Percentiles rank a stretch among this genome's conserved stretches.
Conservation (phyloP, 2,797 vertebrate genomes). For the Urosaurus nigricauda region DNA sequence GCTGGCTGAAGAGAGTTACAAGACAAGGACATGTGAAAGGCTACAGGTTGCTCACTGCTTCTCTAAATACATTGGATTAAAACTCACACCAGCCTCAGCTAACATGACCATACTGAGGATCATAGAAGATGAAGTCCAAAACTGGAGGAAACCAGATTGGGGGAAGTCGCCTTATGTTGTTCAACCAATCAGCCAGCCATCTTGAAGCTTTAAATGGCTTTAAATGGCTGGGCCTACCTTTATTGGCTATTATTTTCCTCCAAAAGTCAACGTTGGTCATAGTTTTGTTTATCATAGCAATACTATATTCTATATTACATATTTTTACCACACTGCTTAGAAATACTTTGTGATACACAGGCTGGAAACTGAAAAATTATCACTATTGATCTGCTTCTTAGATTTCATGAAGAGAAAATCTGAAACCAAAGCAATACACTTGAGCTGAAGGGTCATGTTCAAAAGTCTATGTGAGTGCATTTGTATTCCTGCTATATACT, state of each 20-base stretch:
- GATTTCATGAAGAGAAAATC: conserved; percentile 2
- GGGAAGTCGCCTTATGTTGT: neutral
- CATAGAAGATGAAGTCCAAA: neutral
- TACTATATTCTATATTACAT: neutral
- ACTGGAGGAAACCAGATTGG: neutral
- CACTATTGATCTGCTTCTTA: neutral
- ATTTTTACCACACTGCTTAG: neutral
- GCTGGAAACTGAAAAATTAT: neutral
- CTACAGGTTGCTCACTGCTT: no score
- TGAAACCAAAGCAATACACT: neutral
- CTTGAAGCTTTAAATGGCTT: neutral
- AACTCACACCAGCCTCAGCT: neutral
- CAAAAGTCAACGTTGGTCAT: neutral
- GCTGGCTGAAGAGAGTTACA: no score
- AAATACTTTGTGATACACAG: neutral
- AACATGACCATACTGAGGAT: neutral
- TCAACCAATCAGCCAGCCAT: neutral
- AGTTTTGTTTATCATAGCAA: neutral
- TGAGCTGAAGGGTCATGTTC: neutral
- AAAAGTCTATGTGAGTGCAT: neutral
- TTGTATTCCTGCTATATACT: conserved; percentile 21
- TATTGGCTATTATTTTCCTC: neutral
- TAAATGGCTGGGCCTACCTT: neutral
- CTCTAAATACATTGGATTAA: no score
- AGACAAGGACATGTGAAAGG: no score